Base-by-base conservation (phyloP, 2,888 invertebrate species). In the Ormyrus rosae region DNA sequence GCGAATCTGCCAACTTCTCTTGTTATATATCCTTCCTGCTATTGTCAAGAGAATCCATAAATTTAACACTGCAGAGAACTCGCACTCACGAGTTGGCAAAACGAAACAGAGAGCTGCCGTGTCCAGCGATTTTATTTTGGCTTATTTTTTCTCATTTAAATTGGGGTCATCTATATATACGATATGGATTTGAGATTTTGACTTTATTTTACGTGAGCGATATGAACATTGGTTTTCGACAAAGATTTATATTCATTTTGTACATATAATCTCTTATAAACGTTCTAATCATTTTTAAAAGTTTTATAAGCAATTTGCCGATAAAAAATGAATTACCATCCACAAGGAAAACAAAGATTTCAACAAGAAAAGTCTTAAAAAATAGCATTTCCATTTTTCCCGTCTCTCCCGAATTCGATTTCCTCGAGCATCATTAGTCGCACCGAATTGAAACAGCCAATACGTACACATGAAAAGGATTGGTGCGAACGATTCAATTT, bases 31-130 rank as follows among this genome's bases (percentile, higher is more conserved):
- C 64, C 55, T 19, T 19, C 19, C 19, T 19, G 19, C 19, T 19
- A 19, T 73, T 73, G 64, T 73, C 73, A 73, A 63, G 73, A 64
- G 63, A 56, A 73, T 73, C 64, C 73, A 73, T 73, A 73, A 73
- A 73, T 73, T 73, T 73, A 64, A 64, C 64, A 46, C 64, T 64
- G 55, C 55, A 45, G 53, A 72, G 63, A 61, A 45, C 51, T 53
- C 10, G 9, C 19, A 45, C 71, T 72, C 61, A 45, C 19, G 60
- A 60, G 34, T 51, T 72, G 63, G 45, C n/a, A 50, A 50, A 53
- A 34, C 11, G 34, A 53, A 10, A 53, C 7, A 9, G 53, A 10
- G 58, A 50, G 11, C 5, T 7, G n/a, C 9, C n/a, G 6, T 34
- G 53, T 6, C 45, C 9, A 6, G 19, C 19, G 34, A 34, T 34